A percentile compares a stretch with the other conserved stretches of the same genome.
phyloP scores from a whole-genome alignment of 92 coral and sea anemone genomes.

The Porites divaricata region DNA sequence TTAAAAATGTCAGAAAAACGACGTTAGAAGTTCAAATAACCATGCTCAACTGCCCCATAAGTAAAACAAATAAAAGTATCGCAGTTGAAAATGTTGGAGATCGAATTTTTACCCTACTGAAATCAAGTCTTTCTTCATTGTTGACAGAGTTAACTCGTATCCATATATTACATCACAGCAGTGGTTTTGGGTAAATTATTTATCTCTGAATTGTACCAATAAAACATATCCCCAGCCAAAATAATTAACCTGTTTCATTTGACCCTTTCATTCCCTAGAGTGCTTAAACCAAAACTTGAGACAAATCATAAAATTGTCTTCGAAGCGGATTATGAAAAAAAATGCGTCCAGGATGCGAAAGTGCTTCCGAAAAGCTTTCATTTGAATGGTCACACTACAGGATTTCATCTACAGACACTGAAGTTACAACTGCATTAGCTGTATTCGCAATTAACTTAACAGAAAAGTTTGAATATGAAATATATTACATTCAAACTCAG shows the following conservation, averaged over 20 bases:
- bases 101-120: neutral
- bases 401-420: too few relatives aligned
- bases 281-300: too few relatives aligned
- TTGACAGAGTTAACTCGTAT: slow-evolving; percentile 13
- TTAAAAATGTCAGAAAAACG: neutral
- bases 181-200: slow-evolving; percentile 38
- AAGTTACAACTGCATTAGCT: too few relatives aligned
- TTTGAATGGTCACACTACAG: too few relatives aligned
- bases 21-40: neutral
- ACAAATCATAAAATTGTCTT: too few relatives aligned
- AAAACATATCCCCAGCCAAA: slow-evolving; percentile 18
- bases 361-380: too few relatives aligned
- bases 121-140: slow-evolving; percentile 2
- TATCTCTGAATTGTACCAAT: slow-evolving; percentile 18
- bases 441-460: too few relatives aligned
- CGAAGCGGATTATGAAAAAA: too few relatives aligned
- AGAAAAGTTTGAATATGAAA: too few relatives aligned
- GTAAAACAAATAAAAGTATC: neutral
- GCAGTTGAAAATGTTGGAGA: neutral
- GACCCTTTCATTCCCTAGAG: too few relatives aligned
- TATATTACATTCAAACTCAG: neutral
- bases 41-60: neutral
- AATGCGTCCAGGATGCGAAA: too few relatives aligned
- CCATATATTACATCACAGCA: slow-evolving; percentile 12
- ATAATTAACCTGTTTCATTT: slow-evolving; percentile 27